These are phyloP conservation scores for Ictidomys tridecemlineatus DNA, from an alignment of 2,113 vertebrate species.

Conservation along the genomic window DNA sequence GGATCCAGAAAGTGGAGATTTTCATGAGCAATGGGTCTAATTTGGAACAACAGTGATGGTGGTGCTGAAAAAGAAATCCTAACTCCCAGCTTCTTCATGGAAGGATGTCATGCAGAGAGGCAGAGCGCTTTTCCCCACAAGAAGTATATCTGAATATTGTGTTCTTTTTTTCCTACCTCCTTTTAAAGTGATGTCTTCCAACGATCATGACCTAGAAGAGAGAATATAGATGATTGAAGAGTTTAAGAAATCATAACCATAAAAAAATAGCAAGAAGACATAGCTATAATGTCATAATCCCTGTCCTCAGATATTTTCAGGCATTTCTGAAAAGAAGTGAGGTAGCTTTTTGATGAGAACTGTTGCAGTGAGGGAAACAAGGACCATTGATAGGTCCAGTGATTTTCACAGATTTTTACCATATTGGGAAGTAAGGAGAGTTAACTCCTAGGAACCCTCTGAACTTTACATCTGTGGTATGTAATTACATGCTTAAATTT, in stretches of 20 bases:
- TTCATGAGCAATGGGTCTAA: neutral
- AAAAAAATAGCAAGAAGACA: neutral
- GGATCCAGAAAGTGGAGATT: neutral
- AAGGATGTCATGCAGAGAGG: neutral
- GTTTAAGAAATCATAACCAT: neutral
- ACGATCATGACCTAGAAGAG: neutral
- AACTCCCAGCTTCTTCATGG: neutral
- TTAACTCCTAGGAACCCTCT: neutral
- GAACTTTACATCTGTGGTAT: neutral
- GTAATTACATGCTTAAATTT: neutral
- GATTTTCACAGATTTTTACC: neutral
- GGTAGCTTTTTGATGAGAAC: neutral
- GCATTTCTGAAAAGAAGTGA: neutral
- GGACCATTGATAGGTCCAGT: no score
- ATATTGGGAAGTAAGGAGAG: neutral
- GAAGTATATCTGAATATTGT: neutral
- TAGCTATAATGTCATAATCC: neutral
- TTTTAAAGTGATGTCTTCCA: constrained; percentile 4
- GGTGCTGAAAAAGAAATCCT: neutral
- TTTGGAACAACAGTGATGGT: no score
- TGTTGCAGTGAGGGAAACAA: neutral
- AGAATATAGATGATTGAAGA: neutral
- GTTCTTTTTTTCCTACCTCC: neutral
- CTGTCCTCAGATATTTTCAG: neutral
- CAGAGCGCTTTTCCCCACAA: neutral